phyloP scores from a whole-genome alignment of 2,113 vertebrate species.

The Felis chaus region DNA sequence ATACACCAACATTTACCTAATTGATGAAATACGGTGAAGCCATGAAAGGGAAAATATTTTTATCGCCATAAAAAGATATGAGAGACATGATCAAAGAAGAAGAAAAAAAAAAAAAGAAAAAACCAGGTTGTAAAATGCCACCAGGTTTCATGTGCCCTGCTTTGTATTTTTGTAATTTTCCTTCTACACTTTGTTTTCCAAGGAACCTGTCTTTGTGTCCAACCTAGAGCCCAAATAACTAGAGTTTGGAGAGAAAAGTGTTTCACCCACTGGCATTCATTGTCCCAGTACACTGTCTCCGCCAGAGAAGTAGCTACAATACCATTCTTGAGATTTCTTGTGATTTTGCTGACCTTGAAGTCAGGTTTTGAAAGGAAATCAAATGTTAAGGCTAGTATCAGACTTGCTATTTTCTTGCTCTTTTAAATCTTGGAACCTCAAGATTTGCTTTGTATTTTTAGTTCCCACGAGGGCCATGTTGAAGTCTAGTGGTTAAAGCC shows the following conservation, averaged over 20 bases:
- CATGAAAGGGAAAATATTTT: background rate
- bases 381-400: background rate
- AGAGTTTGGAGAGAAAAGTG: background rate
- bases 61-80: background rate
- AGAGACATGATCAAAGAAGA: background rate
- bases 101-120: background rate
- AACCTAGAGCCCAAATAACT: background rate
- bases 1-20: background rate
- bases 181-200: background rate
- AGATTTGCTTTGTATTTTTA: background rate
- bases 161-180: background rate
- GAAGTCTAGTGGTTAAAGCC: background rate
- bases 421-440: background rate
- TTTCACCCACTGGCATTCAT: background rate
- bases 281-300: background rate
- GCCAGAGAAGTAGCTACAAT: background rate
- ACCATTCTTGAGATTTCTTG: background rate
- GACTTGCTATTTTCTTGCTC: background rate
- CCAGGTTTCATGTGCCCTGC: background rate
- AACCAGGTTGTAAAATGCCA: background rate
- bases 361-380: background rate
- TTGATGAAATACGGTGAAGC: background rate
- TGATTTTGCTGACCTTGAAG: background rate
- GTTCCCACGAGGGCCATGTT: background rate
- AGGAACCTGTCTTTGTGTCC: background rate